Percentiles rank a stretch among this genome's conserved stretches.
Evolutionary conservation across 2,888 invertebrate genomes (phyloP).

Genomic region (Drosophila affinis): DNA sequence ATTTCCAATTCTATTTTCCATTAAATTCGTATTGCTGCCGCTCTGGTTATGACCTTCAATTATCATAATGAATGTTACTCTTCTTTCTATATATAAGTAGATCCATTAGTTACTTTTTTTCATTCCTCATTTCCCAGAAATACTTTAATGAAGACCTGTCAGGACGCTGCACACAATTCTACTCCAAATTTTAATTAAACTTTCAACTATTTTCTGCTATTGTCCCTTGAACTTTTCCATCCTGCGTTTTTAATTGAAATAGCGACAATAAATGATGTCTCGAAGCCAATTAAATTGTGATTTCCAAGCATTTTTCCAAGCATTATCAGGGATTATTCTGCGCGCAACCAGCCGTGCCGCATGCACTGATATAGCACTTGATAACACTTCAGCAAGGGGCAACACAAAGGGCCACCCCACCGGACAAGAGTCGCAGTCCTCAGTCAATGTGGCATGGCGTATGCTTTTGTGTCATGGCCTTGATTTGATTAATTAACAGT

Average conservation of each 20-base stretch:
- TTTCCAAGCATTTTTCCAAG: background rate
- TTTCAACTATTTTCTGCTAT: background rate
- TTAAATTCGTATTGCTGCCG: background rate
- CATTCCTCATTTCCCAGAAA: background rate
- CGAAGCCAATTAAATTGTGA: constrained; percentile 15
- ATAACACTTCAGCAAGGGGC: background rate
- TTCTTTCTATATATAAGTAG: background rate
- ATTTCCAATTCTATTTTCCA: constrained; percentile 11
- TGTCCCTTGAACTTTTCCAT: background rate
- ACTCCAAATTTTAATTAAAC: background rate
- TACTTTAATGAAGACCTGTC: background rate
- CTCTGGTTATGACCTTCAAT: constrained; percentile 17
- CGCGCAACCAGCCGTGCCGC: background rate
- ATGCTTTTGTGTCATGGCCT: constrained; percentile 15
- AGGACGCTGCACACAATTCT: background rate
- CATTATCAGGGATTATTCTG: background rate
- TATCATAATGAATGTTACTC: constrained; percentile 2
- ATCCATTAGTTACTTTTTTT: background rate
- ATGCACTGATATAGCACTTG: constrained; percentile 3
- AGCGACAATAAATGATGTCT: background rate
- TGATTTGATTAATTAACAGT: constrained; percentile 44
- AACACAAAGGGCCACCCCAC: background rate
- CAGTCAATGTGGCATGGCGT: constrained; percentile 19
- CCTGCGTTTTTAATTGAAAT: constrained; percentile 8
- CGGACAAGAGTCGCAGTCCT: constrained; percentile 1